These are phyloP conservation scores for Netelia inedita DNA, from an alignment of 2,888 invertebrate species.

Conservation along the genomic window DNA sequence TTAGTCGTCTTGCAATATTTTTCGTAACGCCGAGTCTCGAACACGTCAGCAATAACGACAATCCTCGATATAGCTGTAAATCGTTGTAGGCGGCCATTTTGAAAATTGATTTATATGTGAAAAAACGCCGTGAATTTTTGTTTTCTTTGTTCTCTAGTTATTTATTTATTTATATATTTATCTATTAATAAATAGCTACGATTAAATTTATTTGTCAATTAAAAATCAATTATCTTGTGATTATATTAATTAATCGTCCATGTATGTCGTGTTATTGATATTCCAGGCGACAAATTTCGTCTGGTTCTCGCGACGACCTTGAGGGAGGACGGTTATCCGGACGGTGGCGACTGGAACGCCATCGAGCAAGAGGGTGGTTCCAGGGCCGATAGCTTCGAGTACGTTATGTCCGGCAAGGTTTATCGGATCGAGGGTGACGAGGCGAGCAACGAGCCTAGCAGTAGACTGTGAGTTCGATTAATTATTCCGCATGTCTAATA, in stretches of 20 bases:
- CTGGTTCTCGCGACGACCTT: conserved; percentile 97
- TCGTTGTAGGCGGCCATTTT: too few relatives aligned
- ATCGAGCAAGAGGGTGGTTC: conserved; percentile 93
- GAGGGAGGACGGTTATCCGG: conserved; percentile 98
- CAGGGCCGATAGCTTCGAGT: conserved; percentile 98
- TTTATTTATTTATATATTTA: too few relatives aligned
- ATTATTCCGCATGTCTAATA: conserved; percentile 9
- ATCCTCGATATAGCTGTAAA: too few relatives aligned
- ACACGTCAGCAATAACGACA: too few relatives aligned
- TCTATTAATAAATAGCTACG: too few relatives aligned
- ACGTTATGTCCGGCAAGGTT: conserved; percentile 99
- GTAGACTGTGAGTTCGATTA: conserved; percentile 88
- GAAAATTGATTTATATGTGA: too few relatives aligned
- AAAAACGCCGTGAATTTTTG: too few relatives aligned
- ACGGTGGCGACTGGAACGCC: conserved; percentile 96
- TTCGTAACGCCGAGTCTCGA: too few relatives aligned
- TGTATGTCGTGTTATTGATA: conserved; percentile 50
- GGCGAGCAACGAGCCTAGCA: conserved; percentile 93
- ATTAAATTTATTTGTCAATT: too few relatives aligned
- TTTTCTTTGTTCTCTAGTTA: too few relatives aligned
- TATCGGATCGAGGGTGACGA: conserved; percentile 99
- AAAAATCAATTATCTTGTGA: too few relatives aligned
- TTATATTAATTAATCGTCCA: conserved; percentile 5
- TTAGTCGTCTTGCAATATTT: too few relatives aligned
- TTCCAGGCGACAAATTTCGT: conserved; percentile 87